Evolutionary conservation across 2,797 vertebrate genomes (phyloP).

Genomic region (Muscicapa comitata): DNA sequence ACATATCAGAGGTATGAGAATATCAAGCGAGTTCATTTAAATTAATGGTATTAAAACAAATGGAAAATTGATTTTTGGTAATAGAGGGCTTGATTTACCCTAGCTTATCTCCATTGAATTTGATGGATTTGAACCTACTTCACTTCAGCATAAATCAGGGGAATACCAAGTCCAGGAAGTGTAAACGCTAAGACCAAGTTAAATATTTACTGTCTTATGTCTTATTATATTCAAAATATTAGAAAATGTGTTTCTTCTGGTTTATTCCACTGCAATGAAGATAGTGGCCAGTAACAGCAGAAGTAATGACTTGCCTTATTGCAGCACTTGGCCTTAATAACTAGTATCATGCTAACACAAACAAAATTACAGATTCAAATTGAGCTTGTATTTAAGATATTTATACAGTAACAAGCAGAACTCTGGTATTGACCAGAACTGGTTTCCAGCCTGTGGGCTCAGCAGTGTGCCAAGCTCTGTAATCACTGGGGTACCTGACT

Average conservation of each 20-base stretch:
- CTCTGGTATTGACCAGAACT: neutral
- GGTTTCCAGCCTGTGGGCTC: neutral
- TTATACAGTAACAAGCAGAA: constrained; percentile 2
- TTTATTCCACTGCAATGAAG: constrained; percentile 26
- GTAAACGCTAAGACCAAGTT: constrained; percentile 27
- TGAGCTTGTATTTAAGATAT: constrained; percentile 16
- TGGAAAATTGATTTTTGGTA: constrained; percentile 59
- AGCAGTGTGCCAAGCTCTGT: neutral
- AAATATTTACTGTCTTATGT: constrained; percentile 28
- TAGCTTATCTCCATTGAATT: neutral
- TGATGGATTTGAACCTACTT: neutral
- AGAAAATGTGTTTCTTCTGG: neutral
- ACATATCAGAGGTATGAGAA: neutral
- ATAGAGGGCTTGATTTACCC: constrained; percentile 3
- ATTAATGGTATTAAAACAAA: constrained; percentile 61
- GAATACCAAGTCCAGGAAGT: neutral
- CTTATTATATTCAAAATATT: constrained; percentile 15
- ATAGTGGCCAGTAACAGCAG: neutral
- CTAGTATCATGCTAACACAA: constrained; percentile 8
- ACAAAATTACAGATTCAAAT: constrained; percentile 34
- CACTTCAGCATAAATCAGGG: neutral
- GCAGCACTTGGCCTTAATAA: constrained; percentile 25
- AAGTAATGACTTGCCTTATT: constrained; percentile 9
- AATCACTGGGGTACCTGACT: neutral
- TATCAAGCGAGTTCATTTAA: constrained; percentile 57